Evolutionary conservation across 1,140 invertebrate genomes (phyloP), one percentile per base, ranked within the genome.

Genomic region (Idris sp.): DNA sequence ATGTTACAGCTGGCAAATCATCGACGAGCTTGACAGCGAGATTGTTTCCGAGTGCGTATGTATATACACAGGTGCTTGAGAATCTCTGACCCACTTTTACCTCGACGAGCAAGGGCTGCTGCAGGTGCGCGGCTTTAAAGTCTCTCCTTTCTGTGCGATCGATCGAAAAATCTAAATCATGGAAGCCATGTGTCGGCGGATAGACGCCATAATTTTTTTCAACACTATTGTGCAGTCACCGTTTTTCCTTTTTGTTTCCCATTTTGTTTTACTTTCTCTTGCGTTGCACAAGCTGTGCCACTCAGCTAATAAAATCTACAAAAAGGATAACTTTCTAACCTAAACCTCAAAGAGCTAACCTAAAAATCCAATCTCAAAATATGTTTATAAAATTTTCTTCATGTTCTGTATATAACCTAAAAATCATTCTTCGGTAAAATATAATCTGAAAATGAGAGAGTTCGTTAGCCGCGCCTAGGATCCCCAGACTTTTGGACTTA

Each of bases 1-100:
- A 22, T 22, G 2, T 22, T 4, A 22, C 19, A 22, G n/a, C n/a
- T n/a, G 3, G 19, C 2, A 22, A 22, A 2, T 68, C 80, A 62
- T 78, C 78, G 80, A 81, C 78, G 79, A 79, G 76, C 78, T 35
- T 9, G 16, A 7, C 44, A 6, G n/a, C 30, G 10, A 41, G 64
- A 53, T 61, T 67, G 48, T 41, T 44, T 25, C 43, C 16, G 38
- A 56, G 15, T 16, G 28, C n/a, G n/a, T n/a, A n/a, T n/a, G n/a
- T n/a, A n/a, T n/a, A n/a, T 16, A 43, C 46, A 65, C 49, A 74
- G 49, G 41, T 65, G 74, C 36, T 40, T 46, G 49, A 61, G 61
- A 48, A 28, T 36, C 48, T 48, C 15, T 74, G 78, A 78, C 78
- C 78, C 40, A 78, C 56, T 77, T 79, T 67, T 62, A 48, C 54